Conservation (phyloP, 2,888 invertebrate species). For the Mythimna albipuncta region DNA sequence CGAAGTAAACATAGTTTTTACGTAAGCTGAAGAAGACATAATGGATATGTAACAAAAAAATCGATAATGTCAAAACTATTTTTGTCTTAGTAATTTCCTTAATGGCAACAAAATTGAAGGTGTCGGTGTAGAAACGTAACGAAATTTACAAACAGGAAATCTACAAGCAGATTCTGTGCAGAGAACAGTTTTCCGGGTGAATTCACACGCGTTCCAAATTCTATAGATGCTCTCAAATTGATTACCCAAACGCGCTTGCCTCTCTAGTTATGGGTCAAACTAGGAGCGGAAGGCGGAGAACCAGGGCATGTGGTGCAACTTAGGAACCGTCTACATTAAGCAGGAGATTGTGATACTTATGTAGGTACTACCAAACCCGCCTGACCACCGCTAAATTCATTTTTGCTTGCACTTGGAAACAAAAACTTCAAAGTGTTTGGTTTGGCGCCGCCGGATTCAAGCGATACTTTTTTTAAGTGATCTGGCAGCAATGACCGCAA, state of each 20-base stretch:
- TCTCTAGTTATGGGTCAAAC: no score
- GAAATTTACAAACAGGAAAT: neutral
- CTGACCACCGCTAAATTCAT: no score
- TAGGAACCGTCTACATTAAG: neutral
- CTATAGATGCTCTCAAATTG: neutral
- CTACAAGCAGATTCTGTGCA: neutral
- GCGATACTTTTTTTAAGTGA: no score
- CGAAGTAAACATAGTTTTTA: conserved; percentile 11
- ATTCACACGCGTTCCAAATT: neutral
- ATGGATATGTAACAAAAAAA: neutral
- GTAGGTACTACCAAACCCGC: no score
- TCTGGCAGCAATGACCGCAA: no score
- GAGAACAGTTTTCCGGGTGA: neutral
- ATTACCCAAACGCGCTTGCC: neutral
- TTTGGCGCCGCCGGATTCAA: no score
- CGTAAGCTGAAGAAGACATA: neutral
- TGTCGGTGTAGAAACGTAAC: neutral
- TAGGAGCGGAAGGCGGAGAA: neutral
- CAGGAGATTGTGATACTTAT: neutral
- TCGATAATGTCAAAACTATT: neutral
- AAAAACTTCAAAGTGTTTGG: no score
- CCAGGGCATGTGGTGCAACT: neutral
- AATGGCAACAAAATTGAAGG: neutral
- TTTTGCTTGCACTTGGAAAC: no score
- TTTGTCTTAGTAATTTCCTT: neutral